Evolutionary conservation across 2,888 invertebrate species (phyloP).

Genomic region (Pyralis farinalis): DNA sequence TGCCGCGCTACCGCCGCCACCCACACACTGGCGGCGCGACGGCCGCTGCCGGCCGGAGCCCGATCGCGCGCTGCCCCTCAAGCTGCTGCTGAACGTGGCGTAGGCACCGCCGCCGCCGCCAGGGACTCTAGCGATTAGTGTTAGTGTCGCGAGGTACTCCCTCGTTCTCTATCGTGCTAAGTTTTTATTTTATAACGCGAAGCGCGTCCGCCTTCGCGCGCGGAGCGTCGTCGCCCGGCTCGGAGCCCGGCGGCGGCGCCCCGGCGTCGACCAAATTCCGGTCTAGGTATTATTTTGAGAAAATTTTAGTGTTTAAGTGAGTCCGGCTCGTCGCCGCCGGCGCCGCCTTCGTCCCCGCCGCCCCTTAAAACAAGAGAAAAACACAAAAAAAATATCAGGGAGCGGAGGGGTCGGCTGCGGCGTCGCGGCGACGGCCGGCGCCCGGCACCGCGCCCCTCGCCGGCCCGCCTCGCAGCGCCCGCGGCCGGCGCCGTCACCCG

Average conservation of each 20-base stretch:
- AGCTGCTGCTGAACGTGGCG: slow-evolving; percentile 83
- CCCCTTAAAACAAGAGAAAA: slow-evolving; percentile 57
- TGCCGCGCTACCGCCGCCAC: slow-evolving; percentile 89
- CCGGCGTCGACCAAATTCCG: slow-evolving; percentile 66
- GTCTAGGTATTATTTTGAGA: slow-evolving; percentile 80
- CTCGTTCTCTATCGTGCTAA: slow-evolving; percentile 62
- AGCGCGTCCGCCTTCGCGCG: slow-evolving; percentile 46
- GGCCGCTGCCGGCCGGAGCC: slow-evolving; percentile 71
- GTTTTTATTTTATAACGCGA: slow-evolving; percentile 69
- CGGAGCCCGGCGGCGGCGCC: slow-evolving; percentile 46
- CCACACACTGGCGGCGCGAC: slow-evolving; percentile 86
- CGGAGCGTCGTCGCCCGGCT: slow-evolving; percentile 57
- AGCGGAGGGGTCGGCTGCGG: slow-evolving; percentile 22
- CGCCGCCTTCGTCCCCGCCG: slow-evolving; percentile 28
- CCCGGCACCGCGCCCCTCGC: slow-evolving; percentile 32
- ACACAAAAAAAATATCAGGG: slow-evolving; percentile 58
- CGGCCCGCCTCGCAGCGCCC: slow-evolving; percentile 27
- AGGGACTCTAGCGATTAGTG: slow-evolving; percentile 58
- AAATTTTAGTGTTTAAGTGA: slow-evolving; percentile 77
- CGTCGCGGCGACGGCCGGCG: slow-evolving; percentile 25
- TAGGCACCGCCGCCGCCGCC: slow-evolving; percentile 43
- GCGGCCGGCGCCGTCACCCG: slow-evolving; percentile 23
- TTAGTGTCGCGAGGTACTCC: slow-evolving; percentile 52
- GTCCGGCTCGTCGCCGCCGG: slow-evolving; percentile 33
- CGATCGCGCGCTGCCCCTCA: slow-evolving; percentile 82